A percentile compares a stretch with the other conserved stretches of the same genome.
These are phyloP conservation scores for Falcunculus frontatus DNA, from an alignment of 2,113 vertebrate species.

Conservation along the genomic window DNA sequence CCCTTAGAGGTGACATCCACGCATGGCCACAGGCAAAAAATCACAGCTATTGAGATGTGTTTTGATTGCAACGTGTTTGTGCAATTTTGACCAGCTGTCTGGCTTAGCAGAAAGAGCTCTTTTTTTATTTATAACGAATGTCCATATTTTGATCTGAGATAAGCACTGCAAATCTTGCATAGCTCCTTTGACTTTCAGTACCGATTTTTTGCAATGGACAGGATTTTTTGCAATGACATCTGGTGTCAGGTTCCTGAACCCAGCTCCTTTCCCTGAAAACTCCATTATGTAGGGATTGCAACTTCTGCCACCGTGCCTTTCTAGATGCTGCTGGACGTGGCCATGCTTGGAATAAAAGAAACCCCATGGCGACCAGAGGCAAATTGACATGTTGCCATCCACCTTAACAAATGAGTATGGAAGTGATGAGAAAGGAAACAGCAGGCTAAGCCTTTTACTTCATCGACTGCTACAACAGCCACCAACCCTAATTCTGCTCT, in stretches of 20 bases:
- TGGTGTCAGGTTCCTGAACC: background rate
- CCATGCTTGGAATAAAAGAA: background rate
- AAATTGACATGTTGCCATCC: background rate
- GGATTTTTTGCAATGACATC: background rate
- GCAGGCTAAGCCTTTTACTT: background rate
- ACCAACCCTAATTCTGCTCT: background rate
- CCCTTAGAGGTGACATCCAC: constrained; percentile 62
- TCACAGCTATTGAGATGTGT: background rate
- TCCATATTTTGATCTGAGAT: background rate
- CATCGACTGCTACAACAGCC: background rate
- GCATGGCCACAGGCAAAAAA: constrained; percentile 19
- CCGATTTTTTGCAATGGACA: background rate
- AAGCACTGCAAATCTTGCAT: background rate
- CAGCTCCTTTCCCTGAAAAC: background rate
- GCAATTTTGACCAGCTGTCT: background rate
- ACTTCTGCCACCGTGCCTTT: background rate
- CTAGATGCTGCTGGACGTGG: background rate
- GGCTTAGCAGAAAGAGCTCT: background rate
- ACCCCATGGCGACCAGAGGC: background rate
- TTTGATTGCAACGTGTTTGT: background rate
- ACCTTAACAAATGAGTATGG: background rate
- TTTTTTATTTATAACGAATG: background rate
- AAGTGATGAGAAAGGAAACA: background rate
- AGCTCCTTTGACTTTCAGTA: background rate
- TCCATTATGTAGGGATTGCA: background rate